Evolutionary conservation across 1,140 invertebrate species (phyloP), one percentile per base, ranked within the genome.

Genomic region (Pachyrhynchus sulphureomaculatus): DNA sequence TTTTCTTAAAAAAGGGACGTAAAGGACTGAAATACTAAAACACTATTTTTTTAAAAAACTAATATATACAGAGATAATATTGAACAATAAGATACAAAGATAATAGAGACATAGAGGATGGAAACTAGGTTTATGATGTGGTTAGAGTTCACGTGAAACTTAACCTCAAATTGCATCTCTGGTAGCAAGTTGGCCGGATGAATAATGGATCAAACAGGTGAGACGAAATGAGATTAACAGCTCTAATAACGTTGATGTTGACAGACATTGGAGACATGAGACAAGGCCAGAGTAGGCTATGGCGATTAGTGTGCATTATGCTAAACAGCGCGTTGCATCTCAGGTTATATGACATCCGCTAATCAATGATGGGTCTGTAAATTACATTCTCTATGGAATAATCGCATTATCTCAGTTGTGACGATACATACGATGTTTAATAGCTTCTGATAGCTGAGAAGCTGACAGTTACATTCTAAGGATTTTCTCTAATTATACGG

Each of bases 281-380:
- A 62, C 63, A 52, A 59, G 53, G 39, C 64, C 26, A 29, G 64
- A 64, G 41, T 44, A 44, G 41, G 41, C 41, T 20, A 29, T 67
- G 55, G 59, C 68, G 68, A 69, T 69, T 69, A 67, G 63, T 61
- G 51, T 65, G 62, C 68, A 67, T 69, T 69, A 69, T 69, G 65
- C 68, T 69, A 69, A 69, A 69, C 60, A 67, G 55, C 52, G 51
- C 62, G 53, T 64, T 51, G 60, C 65, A 65, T 67, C 62, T 69
- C 62, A 62, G 66, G 26, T 59, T 65, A 64, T 64, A 62, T 69
- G 68, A 69, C 65, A 51, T 52, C 56, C 55, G 51, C 65, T 69
- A 69, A 69, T 69, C 68, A 69, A 67, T 67, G 62, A 62, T 55
- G 56, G 61, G 57, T 58, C 57, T 60, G 58, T 69, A 69, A 69